Evolutionary conservation across 1,140 invertebrate genomes (phyloP).

Genomic region (Hylyphantes graminicola): DNA sequence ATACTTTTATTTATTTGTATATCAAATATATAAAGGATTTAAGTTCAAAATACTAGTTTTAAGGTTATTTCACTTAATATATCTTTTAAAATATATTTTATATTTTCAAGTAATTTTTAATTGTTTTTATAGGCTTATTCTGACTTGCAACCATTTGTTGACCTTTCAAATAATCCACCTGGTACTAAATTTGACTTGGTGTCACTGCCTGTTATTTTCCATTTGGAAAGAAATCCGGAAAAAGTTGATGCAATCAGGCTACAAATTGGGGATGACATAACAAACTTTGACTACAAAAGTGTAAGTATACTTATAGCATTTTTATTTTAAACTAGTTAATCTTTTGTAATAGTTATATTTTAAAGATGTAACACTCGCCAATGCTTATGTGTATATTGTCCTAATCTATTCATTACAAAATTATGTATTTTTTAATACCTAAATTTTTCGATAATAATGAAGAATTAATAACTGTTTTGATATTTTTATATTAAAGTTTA

Average conservation of each 20-base stretch:
- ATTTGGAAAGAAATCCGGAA: slow-evolving; percentile 78
- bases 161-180: slow-evolving; percentile 66
- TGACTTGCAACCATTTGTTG: slow-evolving; percentile 66
- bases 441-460: too few relatives aligned
- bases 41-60: too few relatives aligned
- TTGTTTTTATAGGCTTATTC: slow-evolving; percentile 66
- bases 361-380: too few relatives aligned
- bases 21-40: too few relatives aligned
- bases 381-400: too few relatives aligned
- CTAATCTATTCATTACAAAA: too few relatives aligned
- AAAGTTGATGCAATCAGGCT: slow-evolving; percentile 80
- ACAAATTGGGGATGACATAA: slow-evolving; percentile 75
- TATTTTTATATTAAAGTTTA: too few relatives aligned
- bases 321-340: slow-evolving; percentile 17
- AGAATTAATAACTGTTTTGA: too few relatives aligned
- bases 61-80: too few relatives aligned
- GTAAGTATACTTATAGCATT: slow-evolving; percentile 28
- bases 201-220: slow-evolving; percentile 85
- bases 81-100: too few relatives aligned
- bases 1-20: too few relatives aligned
- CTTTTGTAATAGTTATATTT: neutral
- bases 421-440: too few relatives aligned
- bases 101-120: neutral
- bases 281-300: slow-evolving; percentile 75
- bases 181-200: slow-evolving; percentile 71